Evolutionary conservation across 2,888 invertebrate genomes (phyloP).

Genomic region (Mythimna vitellina): DNA sequence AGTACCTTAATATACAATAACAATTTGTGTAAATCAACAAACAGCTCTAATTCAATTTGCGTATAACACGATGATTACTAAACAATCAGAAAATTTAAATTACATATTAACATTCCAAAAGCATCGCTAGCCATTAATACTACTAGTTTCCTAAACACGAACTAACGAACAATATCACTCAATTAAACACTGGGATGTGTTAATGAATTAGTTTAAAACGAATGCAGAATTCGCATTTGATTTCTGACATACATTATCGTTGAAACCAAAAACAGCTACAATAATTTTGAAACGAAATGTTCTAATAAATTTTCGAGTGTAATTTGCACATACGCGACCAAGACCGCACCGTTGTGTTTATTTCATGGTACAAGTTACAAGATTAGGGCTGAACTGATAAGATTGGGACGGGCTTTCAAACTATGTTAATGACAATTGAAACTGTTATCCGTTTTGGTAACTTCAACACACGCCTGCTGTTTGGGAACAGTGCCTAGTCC

Average conservation of each 20-base stretch:
- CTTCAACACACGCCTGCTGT: not conserved
- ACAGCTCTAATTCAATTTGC: constrained; percentile 31
- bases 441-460: constrained; percentile 7
- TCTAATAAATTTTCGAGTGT: constrained; percentile 80
- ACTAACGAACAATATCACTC: constrained; percentile 23
- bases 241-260: constrained; percentile 56
- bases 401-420: constrained; percentile 25
- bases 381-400: constrained; percentile 44
- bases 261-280: constrained; percentile 65
- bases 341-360: constrained; percentile 77
- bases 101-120: constrained; percentile 31
- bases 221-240: constrained; percentile 25
- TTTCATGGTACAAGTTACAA: constrained; percentile 66
- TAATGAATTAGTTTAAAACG: constrained; percentile 19
- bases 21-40: constrained; percentile 43
- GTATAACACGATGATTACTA: constrained; percentile 8
- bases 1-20: constrained; percentile 18
- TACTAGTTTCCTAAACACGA: constrained; percentile 6
- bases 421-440: constrained; percentile 20
- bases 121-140: not conserved
- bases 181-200: not conserved
- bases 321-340: constrained; percentile 82
- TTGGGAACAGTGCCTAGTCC: not conserved
- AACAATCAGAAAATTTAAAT: constrained; percentile 39
- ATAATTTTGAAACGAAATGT: constrained; percentile 76